These are phyloP conservation scores for Gallinago undulata DNA, from an alignment of 2,113 vertebrate species.

Conservation along the genomic window DNA sequence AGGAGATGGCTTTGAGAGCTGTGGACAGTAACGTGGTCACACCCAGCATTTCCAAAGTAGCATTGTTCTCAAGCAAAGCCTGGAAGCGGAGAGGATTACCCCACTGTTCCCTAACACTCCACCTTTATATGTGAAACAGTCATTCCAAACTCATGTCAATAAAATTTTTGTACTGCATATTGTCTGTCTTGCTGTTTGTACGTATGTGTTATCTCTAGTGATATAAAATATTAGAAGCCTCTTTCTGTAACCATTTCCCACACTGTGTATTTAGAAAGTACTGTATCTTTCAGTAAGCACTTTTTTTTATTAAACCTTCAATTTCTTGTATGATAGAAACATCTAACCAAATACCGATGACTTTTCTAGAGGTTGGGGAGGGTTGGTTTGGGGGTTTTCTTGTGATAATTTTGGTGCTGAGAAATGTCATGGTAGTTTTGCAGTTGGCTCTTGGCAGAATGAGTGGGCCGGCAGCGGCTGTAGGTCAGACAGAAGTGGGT, in stretches of 20 bases:
- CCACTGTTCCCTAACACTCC: not conserved
- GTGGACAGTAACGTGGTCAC: not conserved
- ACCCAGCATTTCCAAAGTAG: not conserved
- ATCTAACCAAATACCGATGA: not conserved
- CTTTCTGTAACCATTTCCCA: not conserved
- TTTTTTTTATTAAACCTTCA: not conserved
- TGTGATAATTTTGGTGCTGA: not conserved
- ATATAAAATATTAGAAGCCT: not conserved
- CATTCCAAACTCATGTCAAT: slow-evolving; percentile 53
- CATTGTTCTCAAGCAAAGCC: not conserved
- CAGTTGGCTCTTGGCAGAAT: not conserved
- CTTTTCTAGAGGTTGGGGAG: not conserved
- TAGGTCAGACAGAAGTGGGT: not conserved
- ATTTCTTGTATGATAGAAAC: not conserved
- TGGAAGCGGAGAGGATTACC: not conserved
- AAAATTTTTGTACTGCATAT: slow-evolving; percentile 61
- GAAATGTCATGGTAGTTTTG: not conserved
- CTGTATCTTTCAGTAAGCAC: not conserved
- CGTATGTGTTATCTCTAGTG: not conserved
- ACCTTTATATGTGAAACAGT: slow-evolving; percentile 21
- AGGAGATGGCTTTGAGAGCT: not conserved
- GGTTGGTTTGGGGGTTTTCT: not conserved
- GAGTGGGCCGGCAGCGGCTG: accelerated
- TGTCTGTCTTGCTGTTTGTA: not conserved
- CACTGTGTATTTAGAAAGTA: not conserved